phyloP scores from a whole-genome alignment of 2,113 vertebrate species.

The Rostratula benghalensis region DNA sequence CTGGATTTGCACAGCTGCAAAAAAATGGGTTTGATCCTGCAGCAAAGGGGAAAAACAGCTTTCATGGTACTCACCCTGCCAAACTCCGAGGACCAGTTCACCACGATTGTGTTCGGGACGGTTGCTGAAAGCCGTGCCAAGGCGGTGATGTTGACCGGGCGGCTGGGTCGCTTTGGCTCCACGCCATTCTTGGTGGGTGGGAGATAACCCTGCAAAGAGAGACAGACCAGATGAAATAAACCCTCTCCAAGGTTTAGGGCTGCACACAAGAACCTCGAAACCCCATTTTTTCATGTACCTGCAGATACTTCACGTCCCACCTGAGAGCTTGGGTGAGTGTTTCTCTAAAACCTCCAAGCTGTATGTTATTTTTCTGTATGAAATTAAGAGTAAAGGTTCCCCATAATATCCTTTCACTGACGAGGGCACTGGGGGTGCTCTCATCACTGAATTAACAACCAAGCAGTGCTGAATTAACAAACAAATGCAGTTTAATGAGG shows the following conservation, averaged over 20 bases:
- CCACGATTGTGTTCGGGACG: slow-evolving; percentile 73
- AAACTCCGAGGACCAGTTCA: slow-evolving; percentile 81
- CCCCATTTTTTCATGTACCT: neutral
- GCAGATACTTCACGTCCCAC: accelerated
- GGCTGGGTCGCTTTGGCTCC: slow-evolving; percentile 77
- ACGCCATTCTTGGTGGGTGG: slow-evolving; percentile 78
- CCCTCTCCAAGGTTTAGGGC: neutral
- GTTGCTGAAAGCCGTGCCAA: slow-evolving; percentile 75
- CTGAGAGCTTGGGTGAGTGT: neutral
- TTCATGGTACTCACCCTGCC: slow-evolving; percentile 69
- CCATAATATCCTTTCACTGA: accelerated
- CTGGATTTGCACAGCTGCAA: neutral
- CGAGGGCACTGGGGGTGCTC: accelerated
- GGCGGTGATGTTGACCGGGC: slow-evolving; percentile 78
- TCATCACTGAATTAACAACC: too few relatives aligned
- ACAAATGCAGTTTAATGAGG: neutral
- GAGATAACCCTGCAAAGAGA: slow-evolving; percentile 72
- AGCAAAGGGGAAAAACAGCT: accelerated
- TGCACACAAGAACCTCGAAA: accelerated
- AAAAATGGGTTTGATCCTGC: accelerated
- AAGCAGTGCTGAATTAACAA: neutral
- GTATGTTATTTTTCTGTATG: neutral
- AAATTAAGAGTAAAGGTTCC: neutral
- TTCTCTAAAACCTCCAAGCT: neutral
- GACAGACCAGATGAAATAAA: neutral